Conservation (phyloP, 2,888 invertebrate genomes). For the Drosophila austrosaltans region DNA sequence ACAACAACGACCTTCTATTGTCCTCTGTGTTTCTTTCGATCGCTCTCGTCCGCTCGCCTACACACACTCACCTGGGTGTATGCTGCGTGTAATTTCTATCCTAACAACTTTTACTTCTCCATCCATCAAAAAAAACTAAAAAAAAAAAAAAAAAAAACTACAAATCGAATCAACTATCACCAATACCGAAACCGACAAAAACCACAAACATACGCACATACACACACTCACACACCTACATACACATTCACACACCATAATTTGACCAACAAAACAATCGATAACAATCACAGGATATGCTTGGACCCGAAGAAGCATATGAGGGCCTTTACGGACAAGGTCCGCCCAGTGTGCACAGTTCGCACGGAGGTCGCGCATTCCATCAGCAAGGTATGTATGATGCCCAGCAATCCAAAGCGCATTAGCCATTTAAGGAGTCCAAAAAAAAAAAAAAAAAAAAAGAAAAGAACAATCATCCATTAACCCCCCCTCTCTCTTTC, state of each 20-base stretch:
- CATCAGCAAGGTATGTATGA: constrained; percentile 90
- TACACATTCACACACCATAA: constrained; percentile 40
- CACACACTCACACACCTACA: constrained; percentile 32
- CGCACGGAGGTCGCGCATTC: constrained; percentile 90
- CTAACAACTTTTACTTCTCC: constrained; percentile 78
- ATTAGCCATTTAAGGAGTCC: constrained; percentile 1
- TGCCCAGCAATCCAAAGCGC: constrained; percentile 25
- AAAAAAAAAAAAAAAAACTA: constrained; percentile 22
- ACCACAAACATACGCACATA: constrained; percentile 40
- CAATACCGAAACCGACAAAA: constrained; percentile 28
- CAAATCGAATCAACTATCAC: constrained; percentile 39
- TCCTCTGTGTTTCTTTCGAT: constrained; percentile 26
- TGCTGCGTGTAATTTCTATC: constrained; percentile 63
- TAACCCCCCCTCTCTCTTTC: neutral
- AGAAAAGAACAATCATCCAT: neutral
- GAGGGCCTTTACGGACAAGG: constrained; percentile 96
- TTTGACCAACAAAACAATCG: constrained; percentile 41
- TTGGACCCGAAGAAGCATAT: constrained; percentile 96
- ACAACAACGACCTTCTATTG: constrained; percentile 26
- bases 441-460: neutral
- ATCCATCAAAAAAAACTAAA: constrained; percentile 49
- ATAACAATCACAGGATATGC: constrained; percentile 82
- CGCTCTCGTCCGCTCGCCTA: constrained; percentile 45
- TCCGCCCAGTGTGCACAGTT: constrained; percentile 93
- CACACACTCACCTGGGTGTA: constrained; percentile 70